Conservation (phyloP, 2,797 vertebrate genomes). For the Sebastes matsubarae region DNA sequence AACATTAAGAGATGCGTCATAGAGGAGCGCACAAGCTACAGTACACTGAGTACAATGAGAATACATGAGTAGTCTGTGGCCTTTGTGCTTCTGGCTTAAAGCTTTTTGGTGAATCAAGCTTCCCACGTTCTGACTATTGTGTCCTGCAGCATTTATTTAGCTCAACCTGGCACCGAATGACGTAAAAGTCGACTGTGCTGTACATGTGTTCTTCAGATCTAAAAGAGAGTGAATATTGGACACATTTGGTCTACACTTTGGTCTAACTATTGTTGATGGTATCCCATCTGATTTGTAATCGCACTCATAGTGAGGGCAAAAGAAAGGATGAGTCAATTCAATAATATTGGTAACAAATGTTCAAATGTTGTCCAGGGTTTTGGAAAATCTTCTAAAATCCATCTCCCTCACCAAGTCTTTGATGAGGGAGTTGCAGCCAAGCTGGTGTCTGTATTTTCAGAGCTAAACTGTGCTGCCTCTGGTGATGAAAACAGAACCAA, state of each 20-base stretch:
- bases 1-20: not conserved
- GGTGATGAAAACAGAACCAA: not conserved
- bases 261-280: not conserved
- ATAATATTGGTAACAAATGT: not conserved
- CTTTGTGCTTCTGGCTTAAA: not conserved
- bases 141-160: conserved; percentile 11
- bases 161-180: not conserved
- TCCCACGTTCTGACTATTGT: conserved; percentile 24
- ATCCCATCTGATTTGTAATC: not conserved
- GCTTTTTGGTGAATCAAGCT: conserved; percentile 23
- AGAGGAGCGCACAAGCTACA: not conserved
- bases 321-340: too few relatives aligned
- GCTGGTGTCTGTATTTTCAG: not conserved
- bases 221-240: not conserved
- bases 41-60: not conserved
- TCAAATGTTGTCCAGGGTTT: not conserved
- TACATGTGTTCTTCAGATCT: not conserved
- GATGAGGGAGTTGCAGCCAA: not conserved
- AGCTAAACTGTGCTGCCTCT: not conserved
- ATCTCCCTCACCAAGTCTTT: too few relatives aligned
- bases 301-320: not conserved
- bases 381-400: not conserved
- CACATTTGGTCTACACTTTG: not conserved
- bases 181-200: not conserved
- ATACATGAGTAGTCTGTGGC: not conserved